phyloP scores from a whole-genome alignment of 2,797 vertebrate species.

The Gambelia wislizenii region DNA sequence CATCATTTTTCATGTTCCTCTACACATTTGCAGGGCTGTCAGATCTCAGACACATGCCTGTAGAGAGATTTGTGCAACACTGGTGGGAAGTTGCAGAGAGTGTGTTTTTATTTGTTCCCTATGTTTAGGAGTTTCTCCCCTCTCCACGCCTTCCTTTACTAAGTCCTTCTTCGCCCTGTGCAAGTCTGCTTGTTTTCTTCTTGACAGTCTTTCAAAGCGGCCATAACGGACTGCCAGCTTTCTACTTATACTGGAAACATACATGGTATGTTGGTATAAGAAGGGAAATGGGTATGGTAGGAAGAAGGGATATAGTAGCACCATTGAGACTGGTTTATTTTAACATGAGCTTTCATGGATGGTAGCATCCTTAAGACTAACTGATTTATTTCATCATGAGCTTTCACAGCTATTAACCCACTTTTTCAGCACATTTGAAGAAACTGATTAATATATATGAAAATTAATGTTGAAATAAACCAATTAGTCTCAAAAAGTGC shows the following conservation, averaged over 20 bases:
- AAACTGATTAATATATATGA: too few relatives aligned
- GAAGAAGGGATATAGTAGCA: too few relatives aligned
- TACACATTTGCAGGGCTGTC: constrained; percentile 62
- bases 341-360: too few relatives aligned
- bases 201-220: not conserved
- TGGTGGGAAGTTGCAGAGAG: constrained; percentile 39
- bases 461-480: too few relatives aligned
- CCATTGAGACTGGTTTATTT: too few relatives aligned
- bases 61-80: constrained; percentile 49
- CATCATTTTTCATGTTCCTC: constrained; percentile 56
- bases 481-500: too few relatives aligned
- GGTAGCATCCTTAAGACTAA: too few relatives aligned
- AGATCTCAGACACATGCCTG: constrained; percentile 59
- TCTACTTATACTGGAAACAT: not conserved
- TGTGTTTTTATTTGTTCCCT: constrained; percentile 23
- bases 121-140: not conserved
- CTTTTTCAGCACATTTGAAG: too few relatives aligned
- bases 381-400: too few relatives aligned
- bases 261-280: not conserved
- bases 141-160: not conserved
- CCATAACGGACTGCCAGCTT: not conserved
- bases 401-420: too few relatives aligned
- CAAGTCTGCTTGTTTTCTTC: not conserved
- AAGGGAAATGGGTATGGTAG: too few relatives aligned
- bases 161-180: not conserved